Evolutionary conservation across 2,113 vertebrate genomes (phyloP), one percentile per base, ranked within the genome.

Genomic region (Hepsetus odoe): DNA sequence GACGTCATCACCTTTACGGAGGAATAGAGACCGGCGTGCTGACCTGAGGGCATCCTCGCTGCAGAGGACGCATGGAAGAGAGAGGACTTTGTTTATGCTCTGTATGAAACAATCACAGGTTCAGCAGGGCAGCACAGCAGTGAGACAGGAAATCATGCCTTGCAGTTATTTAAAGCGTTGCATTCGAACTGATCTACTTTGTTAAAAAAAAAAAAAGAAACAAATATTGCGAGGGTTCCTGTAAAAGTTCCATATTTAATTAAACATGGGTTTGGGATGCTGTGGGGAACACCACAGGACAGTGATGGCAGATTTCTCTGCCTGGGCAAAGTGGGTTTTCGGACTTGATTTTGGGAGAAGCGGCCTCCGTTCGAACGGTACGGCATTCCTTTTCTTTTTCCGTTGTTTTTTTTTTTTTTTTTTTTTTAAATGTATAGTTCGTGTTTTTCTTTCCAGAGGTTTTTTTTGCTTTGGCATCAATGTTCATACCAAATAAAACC

Each of bases 1-100:
- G 97, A 98, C 0, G 95, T 98, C 87, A 97, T 99, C 83, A 95
- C 97, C 0, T 92, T 98, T 88, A 84, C 91, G 0, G 91, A 90
- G 2, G 94, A 95, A 26, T 96, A 93, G 86, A 30, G 2, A 24
- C 46, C 35, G 7, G 12, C 55, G 8, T 59, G 22, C 2, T 28
- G 3, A 26, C 56, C 6, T 35, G 33, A 11, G 6, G 33, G 13
- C n/a, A n/a, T n/a, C n/a, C n/a, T n/a, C n/a, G n/a, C n/a, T n/a
- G n/a, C n/a, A n/a, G 20, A 22, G 24, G 30, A 1, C 55, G 14
- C 44, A 32, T 59, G 32, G 30, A 69, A 26, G 35, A 12, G 4
- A 74, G 22, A 44, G 53, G 73, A 64, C 4, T 51, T 72, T 77
- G 16, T 81, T 68, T 81, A 81, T 56, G 77, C 67, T 58, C 13